Percentiles rank a stretch among this genome's conserved stretches.
Evolutionary conservation across 2,113 vertebrate genomes (phyloP).

Genomic region (Nicator chloris): DNA sequence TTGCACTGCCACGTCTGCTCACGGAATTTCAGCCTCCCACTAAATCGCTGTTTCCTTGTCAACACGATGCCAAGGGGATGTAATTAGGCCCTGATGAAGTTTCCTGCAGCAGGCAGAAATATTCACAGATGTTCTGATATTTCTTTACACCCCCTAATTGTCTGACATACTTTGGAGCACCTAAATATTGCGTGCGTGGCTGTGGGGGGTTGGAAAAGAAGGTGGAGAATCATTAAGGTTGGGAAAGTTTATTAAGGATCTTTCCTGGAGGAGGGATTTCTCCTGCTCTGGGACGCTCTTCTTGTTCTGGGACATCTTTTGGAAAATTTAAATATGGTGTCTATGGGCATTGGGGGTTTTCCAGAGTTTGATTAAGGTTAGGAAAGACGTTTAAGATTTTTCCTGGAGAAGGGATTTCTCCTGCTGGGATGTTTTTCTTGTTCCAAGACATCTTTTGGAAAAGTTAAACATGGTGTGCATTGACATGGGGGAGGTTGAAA

Average conservation of each 20-base stretch:
- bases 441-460: background rate
- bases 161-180: background rate
- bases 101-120: background rate
- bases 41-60: background rate
- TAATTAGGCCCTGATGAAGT: background rate
- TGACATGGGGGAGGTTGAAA: fast-evolving
- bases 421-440: background rate
- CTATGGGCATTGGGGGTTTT: fast-evolving
- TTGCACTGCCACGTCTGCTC: background rate
- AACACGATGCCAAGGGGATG: background rate
- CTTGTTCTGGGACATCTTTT: background rate
- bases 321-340: fast-evolving
- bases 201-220: background rate
- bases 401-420: background rate
- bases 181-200: fast-evolving
- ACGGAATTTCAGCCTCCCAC: background rate
- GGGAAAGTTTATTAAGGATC: background rate
- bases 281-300: background rate
- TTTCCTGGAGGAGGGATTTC: background rate
- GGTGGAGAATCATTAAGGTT: background rate
- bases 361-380: no score
- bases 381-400: background rate
- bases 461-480: fast-evolving
- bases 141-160: background rate
- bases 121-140: background rate